phyloP scores from a whole-genome alignment of 2,797 vertebrate genomes.

The Peromyscus aztecus region DNA sequence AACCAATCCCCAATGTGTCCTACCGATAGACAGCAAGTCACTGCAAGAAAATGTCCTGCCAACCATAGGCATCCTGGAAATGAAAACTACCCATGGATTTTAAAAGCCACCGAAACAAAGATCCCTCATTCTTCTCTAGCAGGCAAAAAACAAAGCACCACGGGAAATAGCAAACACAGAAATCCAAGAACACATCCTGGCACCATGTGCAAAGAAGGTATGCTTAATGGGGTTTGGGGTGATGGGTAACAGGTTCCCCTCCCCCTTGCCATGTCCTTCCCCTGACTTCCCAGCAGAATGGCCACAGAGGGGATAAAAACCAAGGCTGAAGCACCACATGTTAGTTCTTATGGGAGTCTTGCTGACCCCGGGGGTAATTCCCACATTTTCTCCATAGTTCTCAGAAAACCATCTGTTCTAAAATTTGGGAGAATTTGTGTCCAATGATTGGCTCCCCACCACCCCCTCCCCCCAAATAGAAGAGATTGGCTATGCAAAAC shows the following conservation, averaged over 20 bases:
- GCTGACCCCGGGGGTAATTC: background rate
- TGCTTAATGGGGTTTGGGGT: background rate
- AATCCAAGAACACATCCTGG: background rate
- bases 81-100: background rate
- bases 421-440: conserved; percentile 40
- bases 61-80: conserved; percentile 31
- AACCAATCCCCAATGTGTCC: background rate
- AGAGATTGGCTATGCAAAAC: conserved; percentile 6
- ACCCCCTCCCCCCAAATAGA: background rate
- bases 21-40: background rate
- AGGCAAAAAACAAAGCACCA: background rate
- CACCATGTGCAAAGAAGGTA: background rate
- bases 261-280: background rate
- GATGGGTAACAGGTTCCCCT: background rate
- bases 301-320: background rate
- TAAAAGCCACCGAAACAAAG: conserved; percentile 73
- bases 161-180: background rate
- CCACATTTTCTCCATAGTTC: background rate
- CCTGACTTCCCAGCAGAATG: background rate
- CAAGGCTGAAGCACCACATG: background rate
- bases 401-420: conserved; percentile 70
- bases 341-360: background rate
- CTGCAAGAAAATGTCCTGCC: background rate
- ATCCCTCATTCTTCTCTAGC: conserved; percentile 62
- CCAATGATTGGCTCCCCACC: conserved; percentile 46